Evolutionary conservation across 2,797 vertebrate species (phyloP).

Genomic region (Epinephelus coioides): DNA sequence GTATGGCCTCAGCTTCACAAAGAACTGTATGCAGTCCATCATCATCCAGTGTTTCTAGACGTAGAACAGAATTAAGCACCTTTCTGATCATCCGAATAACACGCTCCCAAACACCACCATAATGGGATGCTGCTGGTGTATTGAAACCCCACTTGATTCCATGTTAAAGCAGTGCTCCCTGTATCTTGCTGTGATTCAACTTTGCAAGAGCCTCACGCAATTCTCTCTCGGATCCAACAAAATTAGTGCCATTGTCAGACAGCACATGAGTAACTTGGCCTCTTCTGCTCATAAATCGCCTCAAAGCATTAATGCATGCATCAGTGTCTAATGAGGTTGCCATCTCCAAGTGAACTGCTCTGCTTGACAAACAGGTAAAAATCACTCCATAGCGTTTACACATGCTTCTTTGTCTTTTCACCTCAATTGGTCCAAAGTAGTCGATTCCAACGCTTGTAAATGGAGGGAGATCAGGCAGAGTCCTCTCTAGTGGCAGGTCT

Average conservation of each 20-base stretch:
- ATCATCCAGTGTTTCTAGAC: neutral
- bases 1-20: neutral
- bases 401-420: no score
- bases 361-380: neutral
- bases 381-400: neutral
- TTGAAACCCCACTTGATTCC: neutral
- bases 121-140: neutral
- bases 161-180: no score
- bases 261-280: neutral
- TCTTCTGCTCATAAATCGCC: neutral
- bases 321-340: neutral
- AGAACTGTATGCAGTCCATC: neutral
- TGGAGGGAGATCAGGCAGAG: no score
- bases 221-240: neutral
- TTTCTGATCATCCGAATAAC: neutral
- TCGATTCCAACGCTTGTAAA: no score
- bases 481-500: no score
- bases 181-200: neutral
- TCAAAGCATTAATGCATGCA: neutral
- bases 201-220: neutral
- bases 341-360: neutral
- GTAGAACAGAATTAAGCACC: neutral
- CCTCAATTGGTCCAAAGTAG: no score
- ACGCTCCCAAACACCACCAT: neutral
- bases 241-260: neutral